phyloP scores from a whole-genome alignment of 2,797 vertebrate species.

The Sparidentex hasta region DNA sequence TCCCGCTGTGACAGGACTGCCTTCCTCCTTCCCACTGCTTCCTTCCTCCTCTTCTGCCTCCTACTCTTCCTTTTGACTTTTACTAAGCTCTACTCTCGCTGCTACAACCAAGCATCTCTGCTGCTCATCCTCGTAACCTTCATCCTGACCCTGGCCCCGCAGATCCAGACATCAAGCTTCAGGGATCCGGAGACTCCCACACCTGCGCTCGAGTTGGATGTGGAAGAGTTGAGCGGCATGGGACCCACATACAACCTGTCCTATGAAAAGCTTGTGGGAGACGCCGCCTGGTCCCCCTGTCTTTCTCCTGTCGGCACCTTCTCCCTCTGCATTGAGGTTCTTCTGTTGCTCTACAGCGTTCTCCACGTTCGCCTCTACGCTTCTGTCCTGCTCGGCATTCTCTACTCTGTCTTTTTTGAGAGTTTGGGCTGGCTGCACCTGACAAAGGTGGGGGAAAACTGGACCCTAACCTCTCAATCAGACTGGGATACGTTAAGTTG shows the following conservation, averaged over 20 bases:
- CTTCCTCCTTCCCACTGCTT: slow-evolving; percentile 89
- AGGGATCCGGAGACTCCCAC: slow-evolving; percentile 60
- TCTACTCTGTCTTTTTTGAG: slow-evolving; percentile 95
- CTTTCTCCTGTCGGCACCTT: slow-evolving; percentile 96
- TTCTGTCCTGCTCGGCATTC: slow-evolving; percentile 92
- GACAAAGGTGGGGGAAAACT: slow-evolving; percentile 50
- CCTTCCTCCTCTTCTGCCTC: slow-evolving; percentile 91
- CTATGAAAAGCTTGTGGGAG: slow-evolving; percentile 50
- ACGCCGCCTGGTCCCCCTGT: slow-evolving; percentile 79
- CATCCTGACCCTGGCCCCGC: slow-evolving; percentile 91
- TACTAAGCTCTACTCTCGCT: slow-evolving; percentile 89
- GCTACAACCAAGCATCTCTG: slow-evolving; percentile 91
- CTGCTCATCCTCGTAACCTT: slow-evolving; percentile 91
- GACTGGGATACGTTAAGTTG: slow-evolving; percentile 85
- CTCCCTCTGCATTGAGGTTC: slow-evolving; percentile 95
- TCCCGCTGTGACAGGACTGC: slow-evolving; percentile 85
- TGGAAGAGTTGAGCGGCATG: slow-evolving; percentile 70
- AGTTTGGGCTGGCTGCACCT: slow-evolving; percentile 90
- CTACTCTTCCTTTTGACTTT: slow-evolving; percentile 94
- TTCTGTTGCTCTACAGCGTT: slow-evolving; percentile 95
- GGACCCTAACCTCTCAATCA: slow-evolving; percentile 61
- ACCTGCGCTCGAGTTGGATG: slow-evolving; percentile 66
- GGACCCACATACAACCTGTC: slow-evolving; percentile 80
- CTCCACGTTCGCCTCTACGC: slow-evolving; percentile 95
- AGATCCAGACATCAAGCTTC: slow-evolving; percentile 88